Base-by-base conservation (phyloP, 2,113 vertebrate species). In the Mionectes macconnelli region DNA sequence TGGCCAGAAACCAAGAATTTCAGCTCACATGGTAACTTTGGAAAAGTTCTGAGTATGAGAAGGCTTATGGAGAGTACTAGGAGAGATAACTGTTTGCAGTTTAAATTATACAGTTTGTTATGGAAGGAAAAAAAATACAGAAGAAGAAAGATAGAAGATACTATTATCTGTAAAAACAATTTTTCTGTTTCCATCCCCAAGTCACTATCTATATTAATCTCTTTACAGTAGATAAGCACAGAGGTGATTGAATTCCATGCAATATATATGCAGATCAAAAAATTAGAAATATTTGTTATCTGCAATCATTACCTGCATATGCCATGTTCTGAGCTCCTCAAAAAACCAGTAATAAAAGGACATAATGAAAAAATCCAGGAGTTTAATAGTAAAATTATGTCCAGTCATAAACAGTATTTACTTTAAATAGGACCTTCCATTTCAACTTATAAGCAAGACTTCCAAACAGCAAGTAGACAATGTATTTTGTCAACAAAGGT, bases 1-100 rank as follows among this genome's bases (percentile, higher is more conserved):
- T 92, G 80, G 86, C 60, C 35, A 91, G 80, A 92, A 92, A 40
- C 73, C 76, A 94, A 93, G 73, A 89, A 74, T 74, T 75, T 69
- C 72, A 87, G 17, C 39, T 92, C n/a, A n/a, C 39, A 49, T 11
- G 8, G 80, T 75, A 92, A 84, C 83, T 94, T 80, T 70, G 42
- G 49, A 77, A 68, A 90, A 90, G 50, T 93, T 86, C 25, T 72
- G 68, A 59, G 10, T 28, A 35, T 50, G 27, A 56, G 44, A 93
- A 87, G 40, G 28, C 10, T 90, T 80, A 24, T n/a, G 42, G 42
- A 80, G 57, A 73, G 37, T 66, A 90, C 35, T 64, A 76, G 49
- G 80, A 84, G 15, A 52, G n/a, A 91, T 91, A 72, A 85, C 10
- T 47, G 7, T 86, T 67, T 84, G 21, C 21, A 84, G 50, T 28